Evolutionary conservation across 2,113 vertebrate species (phyloP), one percentile per base, ranked within the genome.

Genomic region (Eretmochelys imbricata): DNA sequence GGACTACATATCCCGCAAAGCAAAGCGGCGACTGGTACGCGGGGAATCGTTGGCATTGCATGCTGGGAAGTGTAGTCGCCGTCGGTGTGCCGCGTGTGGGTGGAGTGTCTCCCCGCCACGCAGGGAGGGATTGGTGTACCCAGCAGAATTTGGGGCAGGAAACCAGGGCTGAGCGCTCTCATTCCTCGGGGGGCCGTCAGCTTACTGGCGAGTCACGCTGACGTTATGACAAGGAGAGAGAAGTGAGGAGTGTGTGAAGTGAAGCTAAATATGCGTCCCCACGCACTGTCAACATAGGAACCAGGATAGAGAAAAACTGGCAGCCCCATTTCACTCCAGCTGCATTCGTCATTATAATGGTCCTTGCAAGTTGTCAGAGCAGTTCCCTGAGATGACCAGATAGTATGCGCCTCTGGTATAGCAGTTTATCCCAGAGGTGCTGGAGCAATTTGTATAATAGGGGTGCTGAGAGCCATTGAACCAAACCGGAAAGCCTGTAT

Each of bases 41-140:
- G 16, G 4, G 8, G 3, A 8, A 0, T 5, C 1, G 3, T 12
- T 9, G 8, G 19, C 7, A 14, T 29, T 25, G 82, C 24, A 54
- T 38, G 51, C n/a, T 25, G 11, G 54, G 22, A 24, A n/a, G 1
- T 2, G 42, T 25, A 27, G 75, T 42, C 1, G 14, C 1, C 13
- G 22, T 59, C 7, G 31, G 65, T n/a, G 17, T 8, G 31, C 1
- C 1, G 38, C 25, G 8, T 10, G 5, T 22, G 22, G 2, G 38
- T 0, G 9, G 9, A 38, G 50, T 50, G 11, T 20, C 1, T n/a
- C 19, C 48, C 11, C 14, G 19, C 5, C 24, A 4, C 6, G 29
- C 2, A 19, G 13, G 0, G 20, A 5, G 12, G 5, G 0, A 0
- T 0, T 0, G 1, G 1, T 7, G 3, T 4, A 4, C 1, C 1